These are phyloP conservation scores for Galerucella calmariensis DNA, from an alignment of 2,888 invertebrate species.

Conservation along the genomic window DNA sequence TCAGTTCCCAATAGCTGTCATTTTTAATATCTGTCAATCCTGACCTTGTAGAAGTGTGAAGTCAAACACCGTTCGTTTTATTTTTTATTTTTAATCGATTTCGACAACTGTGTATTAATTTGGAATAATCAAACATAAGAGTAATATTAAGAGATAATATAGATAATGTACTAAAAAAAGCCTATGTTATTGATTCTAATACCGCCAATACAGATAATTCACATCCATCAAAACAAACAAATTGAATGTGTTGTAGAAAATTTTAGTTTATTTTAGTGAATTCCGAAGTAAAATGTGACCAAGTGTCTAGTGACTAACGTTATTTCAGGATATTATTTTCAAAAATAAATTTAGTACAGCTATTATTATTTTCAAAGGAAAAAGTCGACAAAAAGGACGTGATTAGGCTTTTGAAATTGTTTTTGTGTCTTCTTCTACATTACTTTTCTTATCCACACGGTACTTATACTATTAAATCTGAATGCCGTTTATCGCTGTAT, in stretches of 20 bases:
- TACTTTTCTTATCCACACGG: not conserved
- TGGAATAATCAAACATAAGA: not conserved
- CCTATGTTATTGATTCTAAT: not conserved
- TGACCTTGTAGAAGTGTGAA: not conserved
- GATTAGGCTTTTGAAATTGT: no score
- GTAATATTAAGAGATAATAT: conserved; percentile 6
- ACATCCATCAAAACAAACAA: not conserved
- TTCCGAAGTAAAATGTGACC: not conserved
- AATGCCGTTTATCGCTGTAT: not conserved
- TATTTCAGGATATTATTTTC: not conserved
- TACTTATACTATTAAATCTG: not conserved
- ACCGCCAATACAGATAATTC: conserved; percentile 1
- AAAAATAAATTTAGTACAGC: not conserved
- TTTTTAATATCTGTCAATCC: not conserved
- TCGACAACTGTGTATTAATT: not conserved
- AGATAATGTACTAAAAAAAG: conserved; percentile 17
- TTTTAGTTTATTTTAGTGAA: not conserved
- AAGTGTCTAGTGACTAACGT: not conserved
- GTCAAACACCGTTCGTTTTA: not conserved
- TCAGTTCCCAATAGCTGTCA: no score
- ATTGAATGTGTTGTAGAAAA: not conserved
- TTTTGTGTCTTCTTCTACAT: not conserved
- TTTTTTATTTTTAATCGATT: conserved; percentile 2
- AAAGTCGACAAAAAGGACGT: no score
- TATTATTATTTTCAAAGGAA: no score